Conservation (phyloP, 2,888 invertebrate species). For the Phaonia tiefii region DNA sequence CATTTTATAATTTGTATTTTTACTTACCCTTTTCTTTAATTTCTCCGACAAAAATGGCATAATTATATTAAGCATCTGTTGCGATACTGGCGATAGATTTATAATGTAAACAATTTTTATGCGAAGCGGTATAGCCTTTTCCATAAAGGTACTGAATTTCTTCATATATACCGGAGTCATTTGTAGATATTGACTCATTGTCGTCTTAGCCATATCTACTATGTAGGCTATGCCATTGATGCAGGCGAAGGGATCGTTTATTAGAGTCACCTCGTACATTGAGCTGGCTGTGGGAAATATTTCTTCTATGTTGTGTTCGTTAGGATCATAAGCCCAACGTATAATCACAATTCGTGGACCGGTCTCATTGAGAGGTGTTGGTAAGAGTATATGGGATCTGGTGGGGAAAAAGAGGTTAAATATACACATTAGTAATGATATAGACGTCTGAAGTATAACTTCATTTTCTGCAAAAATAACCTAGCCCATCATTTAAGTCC, state of each 20-base stretch:
- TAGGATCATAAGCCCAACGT: constrained; percentile 82
- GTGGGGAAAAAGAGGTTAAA: constrained; percentile 70
- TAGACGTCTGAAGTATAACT: too few relatives aligned
- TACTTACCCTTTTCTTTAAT: constrained; percentile 82
- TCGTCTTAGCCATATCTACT: constrained; percentile 82
- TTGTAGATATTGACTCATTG: constrained; percentile 82
- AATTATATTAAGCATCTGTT: constrained; percentile 82
- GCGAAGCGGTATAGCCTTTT: constrained; percentile 84
- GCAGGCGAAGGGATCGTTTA: constrained; percentile 84
- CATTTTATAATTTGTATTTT: too few relatives aligned
- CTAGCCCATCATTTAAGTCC: too few relatives aligned
- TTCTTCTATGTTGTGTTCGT: constrained; percentile 81
- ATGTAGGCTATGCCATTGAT: constrained; percentile 82
- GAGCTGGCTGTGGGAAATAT: constrained; percentile 82
- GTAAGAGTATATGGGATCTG: constrained; percentile 76
- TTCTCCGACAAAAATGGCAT: constrained; percentile 83
- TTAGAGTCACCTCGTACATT: constrained; percentile 81
- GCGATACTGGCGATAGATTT: constrained; percentile 83
- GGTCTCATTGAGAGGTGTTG: constrained; percentile 78
- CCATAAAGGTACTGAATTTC: constrained; percentile 82
- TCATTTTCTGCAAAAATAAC: too few relatives aligned
- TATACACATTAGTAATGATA: too few relatives aligned
- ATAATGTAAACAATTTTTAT: constrained; percentile 83
- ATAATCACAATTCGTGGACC: constrained; percentile 81
- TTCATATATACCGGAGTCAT: constrained; percentile 83